Evolutionary conservation across 2,113 vertebrate genomes (phyloP).

Genomic region (Hiodon alosoides): DNA sequence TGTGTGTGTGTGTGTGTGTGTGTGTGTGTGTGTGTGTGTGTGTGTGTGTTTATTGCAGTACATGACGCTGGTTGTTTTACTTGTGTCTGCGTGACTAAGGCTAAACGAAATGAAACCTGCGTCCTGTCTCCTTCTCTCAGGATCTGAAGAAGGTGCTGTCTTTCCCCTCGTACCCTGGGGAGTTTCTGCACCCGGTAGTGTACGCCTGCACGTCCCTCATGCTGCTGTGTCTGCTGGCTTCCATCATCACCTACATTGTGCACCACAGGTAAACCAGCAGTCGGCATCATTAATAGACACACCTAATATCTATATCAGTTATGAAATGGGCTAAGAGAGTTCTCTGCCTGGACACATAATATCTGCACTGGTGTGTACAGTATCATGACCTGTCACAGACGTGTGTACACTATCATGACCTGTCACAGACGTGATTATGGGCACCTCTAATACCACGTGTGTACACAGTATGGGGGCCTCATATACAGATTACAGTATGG

Average conservation of each 20-base stretch:
- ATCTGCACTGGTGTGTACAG: too few relatives aligned
- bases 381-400: too few relatives aligned
- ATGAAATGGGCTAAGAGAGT: too few relatives aligned
- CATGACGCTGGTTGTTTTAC: not conserved
- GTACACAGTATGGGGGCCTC: too few relatives aligned
- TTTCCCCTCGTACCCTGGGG: constrained; percentile 86
- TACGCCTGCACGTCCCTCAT: constrained; percentile 94
- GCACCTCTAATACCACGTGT: too few relatives aligned
- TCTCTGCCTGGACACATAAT: too few relatives aligned
- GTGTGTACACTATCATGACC: too few relatives aligned
- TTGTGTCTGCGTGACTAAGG: not conserved
- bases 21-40: too few relatives aligned
- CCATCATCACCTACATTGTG: constrained; percentile 81
- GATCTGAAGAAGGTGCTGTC: constrained; percentile 90
- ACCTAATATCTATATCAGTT: not conserved
- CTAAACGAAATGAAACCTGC: not conserved
- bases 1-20: too few relatives aligned
- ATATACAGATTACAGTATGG: too few relatives aligned
- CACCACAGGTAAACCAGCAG: constrained; percentile 71
- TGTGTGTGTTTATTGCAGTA: too few relatives aligned
- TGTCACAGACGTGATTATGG: too few relatives aligned
- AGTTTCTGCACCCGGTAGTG: constrained; percentile 93
- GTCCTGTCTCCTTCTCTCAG: constrained; percentile 51
- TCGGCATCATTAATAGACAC: not conserved
- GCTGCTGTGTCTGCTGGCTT: constrained; percentile 87